Base-by-base conservation (phyloP, 2,797 vertebrate genomes). In the Rhabdophis nuchalis region DNA sequence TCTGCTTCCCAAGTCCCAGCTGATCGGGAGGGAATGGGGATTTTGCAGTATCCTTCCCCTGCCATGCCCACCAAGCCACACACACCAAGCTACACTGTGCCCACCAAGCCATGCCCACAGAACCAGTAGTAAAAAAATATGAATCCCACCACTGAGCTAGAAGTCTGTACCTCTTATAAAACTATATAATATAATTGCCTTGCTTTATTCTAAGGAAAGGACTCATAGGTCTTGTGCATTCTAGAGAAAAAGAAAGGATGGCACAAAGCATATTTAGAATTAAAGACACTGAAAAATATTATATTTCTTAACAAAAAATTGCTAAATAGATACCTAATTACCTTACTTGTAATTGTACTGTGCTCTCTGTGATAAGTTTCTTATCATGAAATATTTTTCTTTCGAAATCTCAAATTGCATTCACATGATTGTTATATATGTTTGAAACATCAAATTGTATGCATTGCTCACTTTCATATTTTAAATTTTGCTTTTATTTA, bases 81-180 rank as follows among this genome's bases (percentile, higher is more conserved):
- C n/a, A 4, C 46, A 46, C 46, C n/a, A n/a, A n/a, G n/a, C n/a
- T n/a, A n/a, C n/a, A n/a, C n/a, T n/a, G n/a, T n/a, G 4, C 3
- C 46, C 46, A 46, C 46, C 46, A 46, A 46, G 4, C 46, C 46
- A 4, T 50, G 46, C 46, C 46, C 46, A 50, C 46, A 50, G 46
- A 50, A 50, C 46, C 46, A 50, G 46, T 50, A 50, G 4, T 50
- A 50, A 50, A 50, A 50, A 50, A 50, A 50, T 50, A 5, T 50
- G 46, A 50, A 50, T 50, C 46, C 46, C 46, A 50, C 46, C 46
- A 50, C 46, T 50, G 46, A 50, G 46, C 46, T 50, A 50, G 93
- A 96, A 95, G 93, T 94, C 90, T 93, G 95, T 92, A 95, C 91
- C 92, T 93, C 92, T 96, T 86, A 94, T 95, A 94, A 95, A 93